These are phyloP conservation scores for Noctilio leporinus DNA, from an alignment of 2,113 vertebrate species.

Conservation along the genomic window DNA sequence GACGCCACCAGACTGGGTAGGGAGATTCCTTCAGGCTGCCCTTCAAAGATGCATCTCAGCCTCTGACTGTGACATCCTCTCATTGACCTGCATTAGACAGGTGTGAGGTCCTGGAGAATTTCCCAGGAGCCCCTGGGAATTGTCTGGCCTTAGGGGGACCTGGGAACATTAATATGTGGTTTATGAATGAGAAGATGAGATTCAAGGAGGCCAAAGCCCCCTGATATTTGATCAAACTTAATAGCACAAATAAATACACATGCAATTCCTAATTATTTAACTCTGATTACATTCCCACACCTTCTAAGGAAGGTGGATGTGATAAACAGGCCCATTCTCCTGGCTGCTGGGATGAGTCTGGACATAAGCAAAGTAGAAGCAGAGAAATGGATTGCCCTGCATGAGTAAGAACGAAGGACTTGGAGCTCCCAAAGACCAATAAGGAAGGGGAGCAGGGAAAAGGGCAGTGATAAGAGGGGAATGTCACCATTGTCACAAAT, in stretches of 20 bases:
- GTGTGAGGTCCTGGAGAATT: background rate
- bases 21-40: background rate
- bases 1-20: background rate
- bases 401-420: background rate
- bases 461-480: background rate
- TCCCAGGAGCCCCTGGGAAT: background rate
- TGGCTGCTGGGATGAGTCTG: background rate
- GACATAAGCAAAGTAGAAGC: background rate
- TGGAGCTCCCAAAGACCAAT: background rate
- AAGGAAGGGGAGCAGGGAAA: background rate
- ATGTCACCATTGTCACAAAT: background rate
- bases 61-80: background rate
- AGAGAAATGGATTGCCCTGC: background rate
- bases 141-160: background rate
- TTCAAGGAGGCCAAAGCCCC: background rate
- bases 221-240: background rate
- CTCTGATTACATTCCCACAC: background rate
- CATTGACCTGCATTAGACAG: rapidly evolving
- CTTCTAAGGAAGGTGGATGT: background rate
- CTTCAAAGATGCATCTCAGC: background rate
- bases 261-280: background rate
- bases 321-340: background rate
- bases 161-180: background rate
- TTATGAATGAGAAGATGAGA: background rate
- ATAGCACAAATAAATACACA: background rate